A percentile compares a stretch with the other conserved stretches of the same genome.
Conservation (phyloP, 2,113 vertebrate genomes). For the Podocnemis expansa region DNA sequence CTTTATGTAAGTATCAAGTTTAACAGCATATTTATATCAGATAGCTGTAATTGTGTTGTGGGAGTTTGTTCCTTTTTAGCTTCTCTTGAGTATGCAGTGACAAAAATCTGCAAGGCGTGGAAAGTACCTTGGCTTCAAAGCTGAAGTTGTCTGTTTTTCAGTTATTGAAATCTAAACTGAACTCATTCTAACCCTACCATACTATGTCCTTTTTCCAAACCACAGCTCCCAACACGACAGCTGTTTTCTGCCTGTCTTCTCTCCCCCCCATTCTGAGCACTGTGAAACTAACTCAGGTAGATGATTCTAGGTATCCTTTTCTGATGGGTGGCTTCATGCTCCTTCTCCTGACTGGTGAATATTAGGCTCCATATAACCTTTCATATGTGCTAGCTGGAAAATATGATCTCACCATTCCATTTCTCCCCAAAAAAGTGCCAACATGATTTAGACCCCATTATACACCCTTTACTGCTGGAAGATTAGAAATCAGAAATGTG, state of each 20-base stretch:
- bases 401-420: not conserved
- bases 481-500: not conserved
- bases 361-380: not conserved
- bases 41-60: conserved; percentile 26
- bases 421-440: not conserved
- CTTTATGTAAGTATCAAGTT: conserved; percentile 32
- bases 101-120: conserved; percentile 5
- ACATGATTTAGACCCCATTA: not conserved
- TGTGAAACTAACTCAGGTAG: not conserved
- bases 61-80: not conserved
- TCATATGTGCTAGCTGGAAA: not conserved
- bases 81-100: conserved; percentile 4
- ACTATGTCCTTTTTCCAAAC: not conserved
- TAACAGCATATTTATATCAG: conserved; percentile 43
- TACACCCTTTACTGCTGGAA: not conserved
- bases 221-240: not conserved
- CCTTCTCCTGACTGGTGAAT: conserved; percentile 4
- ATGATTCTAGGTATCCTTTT: not conserved
- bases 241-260: not conserved
- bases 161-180: not conserved
- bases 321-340: not conserved
- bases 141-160: not conserved
- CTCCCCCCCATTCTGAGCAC: not conserved
- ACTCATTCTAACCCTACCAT: not conserved
- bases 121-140: conserved; percentile 23